phyloP scores from a whole-genome alignment of 2,888 invertebrate genomes.

The Eurytoma adleriae region DNA sequence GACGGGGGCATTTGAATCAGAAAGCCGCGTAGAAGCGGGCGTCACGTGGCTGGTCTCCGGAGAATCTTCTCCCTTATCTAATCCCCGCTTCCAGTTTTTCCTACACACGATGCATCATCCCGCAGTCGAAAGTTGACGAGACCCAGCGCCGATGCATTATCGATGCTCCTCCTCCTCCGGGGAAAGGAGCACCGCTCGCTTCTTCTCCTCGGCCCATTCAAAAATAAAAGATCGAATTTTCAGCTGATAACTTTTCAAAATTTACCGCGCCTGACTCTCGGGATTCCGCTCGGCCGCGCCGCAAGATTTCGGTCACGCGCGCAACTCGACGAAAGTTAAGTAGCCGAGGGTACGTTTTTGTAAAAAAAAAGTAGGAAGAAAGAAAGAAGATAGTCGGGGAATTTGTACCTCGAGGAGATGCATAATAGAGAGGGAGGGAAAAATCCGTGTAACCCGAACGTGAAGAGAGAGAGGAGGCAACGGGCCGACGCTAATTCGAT shows the following conservation, averaged over 20 bases:
- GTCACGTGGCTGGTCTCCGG: slow-evolving; percentile 30
- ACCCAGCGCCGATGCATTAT: slow-evolving; percentile 40
- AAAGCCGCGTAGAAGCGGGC: slow-evolving; percentile 7
- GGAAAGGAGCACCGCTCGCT: not conserved
- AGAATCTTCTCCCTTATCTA: slow-evolving; percentile 44
- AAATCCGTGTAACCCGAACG: slow-evolving; percentile 31
- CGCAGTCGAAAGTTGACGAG: slow-evolving; percentile 37
- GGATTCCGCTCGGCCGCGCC: too few relatives aligned
- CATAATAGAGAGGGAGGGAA: not conserved
- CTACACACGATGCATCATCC: slow-evolving; percentile 43
- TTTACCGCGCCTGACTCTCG: too few relatives aligned
- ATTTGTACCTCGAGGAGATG: slow-evolving; percentile 24
- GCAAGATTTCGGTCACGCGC: too few relatives aligned
- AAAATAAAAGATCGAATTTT: slow-evolving; percentile 11
- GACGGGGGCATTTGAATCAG: slow-evolving; percentile 16
- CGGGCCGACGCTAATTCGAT: slow-evolving; percentile 64
- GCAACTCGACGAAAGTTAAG: too few relatives aligned
- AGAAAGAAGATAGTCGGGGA: not conserved
- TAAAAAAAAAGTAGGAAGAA: too few relatives aligned
- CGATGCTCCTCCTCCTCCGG: slow-evolving; percentile 20
- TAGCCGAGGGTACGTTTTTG: too few relatives aligned
- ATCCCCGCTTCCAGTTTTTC: slow-evolving; percentile 17
- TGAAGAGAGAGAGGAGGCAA: slow-evolving; percentile 17
- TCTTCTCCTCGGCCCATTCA: not conserved
- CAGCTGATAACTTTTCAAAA: too few relatives aligned